Base-by-base conservation (phyloP, 2,113 vertebrate species). In the Numida meleagris region DNA sequence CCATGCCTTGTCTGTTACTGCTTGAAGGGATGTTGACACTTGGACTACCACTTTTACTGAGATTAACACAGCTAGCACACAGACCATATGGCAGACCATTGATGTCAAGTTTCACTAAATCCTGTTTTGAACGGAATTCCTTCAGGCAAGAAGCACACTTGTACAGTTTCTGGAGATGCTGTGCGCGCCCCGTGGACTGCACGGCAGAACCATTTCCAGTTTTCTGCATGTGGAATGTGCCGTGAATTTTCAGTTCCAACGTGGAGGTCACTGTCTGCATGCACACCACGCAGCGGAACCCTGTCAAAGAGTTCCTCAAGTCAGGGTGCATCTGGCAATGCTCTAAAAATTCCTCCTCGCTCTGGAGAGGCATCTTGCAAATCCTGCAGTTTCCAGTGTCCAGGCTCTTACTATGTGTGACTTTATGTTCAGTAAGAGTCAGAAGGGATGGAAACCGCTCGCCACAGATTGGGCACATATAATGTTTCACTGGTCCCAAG, bases 191-290 rank as follows among this genome's bases (percentile, higher is more conserved):
- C 0, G 97, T 94, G 63, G 95, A 68, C 94, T 97, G 98, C 74
- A 93, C 97, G 0, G 98, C 93, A 3, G 98, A 97, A 81, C 98
- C 98, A 18, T 98, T 98, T 88, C 99, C 98, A 21, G 99, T 99
- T 97, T 99, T 99, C 96, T 99, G 99, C 99, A 99, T 99, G 98
- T 99, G 99, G 96, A 99, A 99, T 17, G 99, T 99, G 95, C 99
- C 99, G 0, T 99, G 99, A 95, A 99, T 99, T 98, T 99, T 99
- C 76, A 99, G 98, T 96, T 99, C 99, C 97, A 99, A 97, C 4
- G 99, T 99, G 84, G 99, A 99, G 67, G 99, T 99, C 96, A 99
- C 99, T 1, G 99, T 99, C 97, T 99, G 99, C 99, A 99, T 99
- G 98, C 99, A 99, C 48, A 99, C 99, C 82, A 99, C 99, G 33